phyloP scores from a whole-genome alignment of 2,113 vertebrate genomes.

The Gymnogyps californianus region DNA sequence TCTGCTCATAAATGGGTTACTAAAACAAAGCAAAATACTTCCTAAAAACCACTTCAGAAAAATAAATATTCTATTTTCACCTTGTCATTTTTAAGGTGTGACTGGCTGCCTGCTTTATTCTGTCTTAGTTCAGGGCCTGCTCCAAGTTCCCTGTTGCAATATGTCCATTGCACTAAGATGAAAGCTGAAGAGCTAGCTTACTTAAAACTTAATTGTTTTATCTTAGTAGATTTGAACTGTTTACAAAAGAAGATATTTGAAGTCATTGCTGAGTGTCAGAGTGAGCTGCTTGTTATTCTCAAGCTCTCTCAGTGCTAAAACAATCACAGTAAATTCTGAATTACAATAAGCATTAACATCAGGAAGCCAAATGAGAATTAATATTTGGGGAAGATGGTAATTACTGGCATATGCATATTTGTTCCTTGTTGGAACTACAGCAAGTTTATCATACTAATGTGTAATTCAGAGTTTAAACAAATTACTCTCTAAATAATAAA shows the following conservation, averaged over 20 bases:
- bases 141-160: background rate
- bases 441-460: background rate
- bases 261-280: background rate
- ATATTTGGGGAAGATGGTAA: background rate
- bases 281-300: background rate
- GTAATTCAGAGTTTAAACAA: background rate
- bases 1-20: background rate
- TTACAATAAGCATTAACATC: background rate
- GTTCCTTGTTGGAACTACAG: background rate
- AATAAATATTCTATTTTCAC: background rate
- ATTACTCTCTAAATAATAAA: background rate
- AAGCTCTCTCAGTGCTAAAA: background rate
- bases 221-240: background rate
- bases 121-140: background rate
- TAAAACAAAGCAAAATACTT: background rate
- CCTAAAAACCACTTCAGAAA: background rate
- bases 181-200: background rate
- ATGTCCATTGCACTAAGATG: background rate
- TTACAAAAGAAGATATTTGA: background rate
- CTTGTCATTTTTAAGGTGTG: background rate
- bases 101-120: background rate
- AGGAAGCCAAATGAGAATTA: background rate
- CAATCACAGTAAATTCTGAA: background rate
- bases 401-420: background rate
- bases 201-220: background rate